Evolutionary conservation across 2,888 invertebrate genomes (phyloP), one percentile per base, ranked within the genome.

Genomic region (Troides oblongomaculatus): DNA sequence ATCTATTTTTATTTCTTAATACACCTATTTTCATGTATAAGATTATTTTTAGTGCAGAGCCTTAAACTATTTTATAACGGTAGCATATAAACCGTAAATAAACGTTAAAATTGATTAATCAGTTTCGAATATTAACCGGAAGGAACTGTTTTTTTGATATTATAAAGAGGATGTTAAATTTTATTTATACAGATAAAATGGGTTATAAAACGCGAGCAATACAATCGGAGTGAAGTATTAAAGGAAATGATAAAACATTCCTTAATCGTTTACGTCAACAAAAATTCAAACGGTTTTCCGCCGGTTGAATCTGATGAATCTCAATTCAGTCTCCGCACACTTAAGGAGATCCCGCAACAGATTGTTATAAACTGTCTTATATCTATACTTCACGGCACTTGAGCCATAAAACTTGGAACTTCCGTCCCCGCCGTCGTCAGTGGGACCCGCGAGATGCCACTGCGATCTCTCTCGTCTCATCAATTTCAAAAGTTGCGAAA

Each of bases 331-430:
- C 67, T 67, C 65, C 64, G 36, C 53, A 68, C 68, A 71, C 64
- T 74, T 72, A 66, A 64, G 66, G 72, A 74, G 74, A 77, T 76
- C 71, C 73, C 62, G 75, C 77, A 79, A 78, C 78, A 82, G 79
- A 78, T 80, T 77, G 77, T 76, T 75, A 77, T 73, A 79, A 79
- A 78, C 68, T 69, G 71, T 64, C 74, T 72, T 72, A 72, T 72
- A 73, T 75, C 75, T 74, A 72, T 76, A 76, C 79, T 77, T 79
- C 72, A 76, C 68, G 77, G 76, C 74, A 73, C 72, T 64, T 71
- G 68, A 75, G 77, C 78, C 79, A 77, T 84, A 82, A 82, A 85
- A 80, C 76, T 79, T 76, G 75, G 73, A 78, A 85, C 81, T 84
- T 81, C 77, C 73, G 64, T 73, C 76, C 74, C 76, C 77, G 79